Percentiles rank a stretch among this genome's conserved stretches.
Evolutionary conservation across 2,113 vertebrate genomes (phyloP).

Genomic region (Cyprinodon tularosa): DNA sequence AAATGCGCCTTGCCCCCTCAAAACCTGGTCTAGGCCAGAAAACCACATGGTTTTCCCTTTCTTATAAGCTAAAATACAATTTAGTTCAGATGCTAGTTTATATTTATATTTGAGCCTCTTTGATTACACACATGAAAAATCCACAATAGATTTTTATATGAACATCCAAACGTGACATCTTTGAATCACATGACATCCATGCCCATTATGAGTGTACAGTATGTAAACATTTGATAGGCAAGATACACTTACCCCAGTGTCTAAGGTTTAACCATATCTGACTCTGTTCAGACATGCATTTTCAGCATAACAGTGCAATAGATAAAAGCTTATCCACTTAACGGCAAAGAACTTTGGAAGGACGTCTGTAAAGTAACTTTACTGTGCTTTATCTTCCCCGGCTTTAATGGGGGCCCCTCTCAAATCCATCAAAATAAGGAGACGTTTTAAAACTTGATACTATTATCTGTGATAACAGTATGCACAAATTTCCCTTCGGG

Average conservation of each 20-base stretch:
- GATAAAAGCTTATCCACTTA: not conserved
- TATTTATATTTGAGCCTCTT: no score
- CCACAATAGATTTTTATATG: no score
- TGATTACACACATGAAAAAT: no score
- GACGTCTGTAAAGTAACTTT: not conserved
- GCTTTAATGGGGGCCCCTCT: not conserved
- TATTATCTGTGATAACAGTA: conserved; percentile 53
- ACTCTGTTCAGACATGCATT: conserved; percentile 4
- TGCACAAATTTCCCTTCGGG: conserved; percentile 58
- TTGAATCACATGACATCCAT: not conserved
- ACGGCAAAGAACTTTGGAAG: conserved; percentile 10
- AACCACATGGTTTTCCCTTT: no score
- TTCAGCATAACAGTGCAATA: not conserved
- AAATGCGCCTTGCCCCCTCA: no score
- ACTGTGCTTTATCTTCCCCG: not conserved
- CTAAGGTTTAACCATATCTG: not conserved
- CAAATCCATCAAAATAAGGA: conserved; percentile 16
- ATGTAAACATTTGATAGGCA: not conserved
- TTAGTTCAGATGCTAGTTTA: no score
- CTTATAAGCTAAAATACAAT: no score
- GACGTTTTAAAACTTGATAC: conserved; percentile 16
- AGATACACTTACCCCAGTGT: not conserved
- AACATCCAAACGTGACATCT: no score
- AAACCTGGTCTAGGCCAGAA: no score
- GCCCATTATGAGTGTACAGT: no score